Evolutionary conservation across 2,797 vertebrate species (phyloP).

Genomic region (Stomatorhinus walkeri): DNA sequence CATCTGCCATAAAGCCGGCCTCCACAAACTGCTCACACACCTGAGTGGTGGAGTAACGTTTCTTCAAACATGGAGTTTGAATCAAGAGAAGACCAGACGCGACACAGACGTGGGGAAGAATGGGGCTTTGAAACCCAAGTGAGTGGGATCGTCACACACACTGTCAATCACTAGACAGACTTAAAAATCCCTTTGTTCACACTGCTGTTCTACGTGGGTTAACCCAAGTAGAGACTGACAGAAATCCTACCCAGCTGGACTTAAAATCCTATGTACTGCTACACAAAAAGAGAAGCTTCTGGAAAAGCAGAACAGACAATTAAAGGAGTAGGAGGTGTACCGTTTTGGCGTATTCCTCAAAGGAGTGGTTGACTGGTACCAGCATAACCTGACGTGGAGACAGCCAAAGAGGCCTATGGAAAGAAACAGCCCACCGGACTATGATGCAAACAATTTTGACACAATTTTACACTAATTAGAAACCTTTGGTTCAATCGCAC

Average conservation of each 20-base stretch:
- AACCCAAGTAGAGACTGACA: background rate
- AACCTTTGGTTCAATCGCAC: background rate
- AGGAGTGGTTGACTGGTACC: constrained; percentile 78
- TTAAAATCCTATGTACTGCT: background rate
- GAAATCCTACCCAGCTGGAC: background rate
- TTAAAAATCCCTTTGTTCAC: background rate
- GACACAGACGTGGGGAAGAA: background rate
- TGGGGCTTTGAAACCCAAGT: background rate
- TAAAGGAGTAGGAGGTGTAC: constrained; percentile 41
- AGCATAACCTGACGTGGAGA: constrained; percentile 88
- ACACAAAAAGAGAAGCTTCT: background rate
- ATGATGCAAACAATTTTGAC: background rate
- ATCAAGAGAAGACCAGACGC: background rate
- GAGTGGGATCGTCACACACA: background rate
- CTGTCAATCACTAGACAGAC: background rate
- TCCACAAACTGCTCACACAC: constrained; percentile 76
- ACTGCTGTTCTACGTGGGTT: background rate
- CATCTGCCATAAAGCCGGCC: constrained; percentile 84
- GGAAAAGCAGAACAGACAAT: background rate
- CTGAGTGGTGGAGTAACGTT: constrained; percentile 43
- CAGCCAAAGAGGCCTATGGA: constrained; percentile 85
- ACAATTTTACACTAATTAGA: background rate
- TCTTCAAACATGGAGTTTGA: background rate
- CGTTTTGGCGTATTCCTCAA: constrained; percentile 75
- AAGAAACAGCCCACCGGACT: constrained; percentile 20